These are phyloP conservation scores for Mus minutoides DNA, from an alignment of 2,797 vertebrate species.

Conservation along the genomic window DNA sequence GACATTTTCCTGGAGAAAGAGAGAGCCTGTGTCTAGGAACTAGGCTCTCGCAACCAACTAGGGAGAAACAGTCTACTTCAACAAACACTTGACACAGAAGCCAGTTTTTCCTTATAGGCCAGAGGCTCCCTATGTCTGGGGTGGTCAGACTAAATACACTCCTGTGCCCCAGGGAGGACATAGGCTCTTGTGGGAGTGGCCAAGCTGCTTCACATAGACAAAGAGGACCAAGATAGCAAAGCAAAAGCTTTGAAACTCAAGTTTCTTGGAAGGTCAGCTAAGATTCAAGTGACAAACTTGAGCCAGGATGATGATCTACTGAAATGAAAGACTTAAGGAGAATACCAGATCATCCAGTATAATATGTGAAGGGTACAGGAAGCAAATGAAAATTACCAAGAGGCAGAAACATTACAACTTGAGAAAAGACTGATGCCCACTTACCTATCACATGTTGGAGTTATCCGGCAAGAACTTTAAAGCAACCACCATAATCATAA, in stretches of 20 bases:
- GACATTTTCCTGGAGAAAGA: background rate
- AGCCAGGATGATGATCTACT: background rate
- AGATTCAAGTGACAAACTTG: background rate
- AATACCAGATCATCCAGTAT: background rate
- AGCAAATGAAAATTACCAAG: background rate
- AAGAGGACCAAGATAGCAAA: background rate
- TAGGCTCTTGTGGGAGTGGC: background rate
- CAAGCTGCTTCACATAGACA: background rate
- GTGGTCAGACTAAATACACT: background rate
- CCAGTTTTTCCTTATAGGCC: background rate
- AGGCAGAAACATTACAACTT: background rate
- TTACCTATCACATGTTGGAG: background rate
- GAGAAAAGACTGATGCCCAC: background rate
- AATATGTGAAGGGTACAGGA: background rate
- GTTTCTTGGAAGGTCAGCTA: background rate
- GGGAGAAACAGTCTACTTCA: background rate
- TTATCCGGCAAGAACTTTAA: background rate
- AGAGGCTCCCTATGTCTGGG: background rate
- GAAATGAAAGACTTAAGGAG: conserved; percentile 2
- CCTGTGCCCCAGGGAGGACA: background rate
- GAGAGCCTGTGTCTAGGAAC: background rate
- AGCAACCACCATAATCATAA: background rate
- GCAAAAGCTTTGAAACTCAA: background rate
- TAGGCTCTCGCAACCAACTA: background rate
- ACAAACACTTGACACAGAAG: background rate